Evolutionary conservation across 1,140 invertebrate genomes (phyloP).

Genomic region (Drosophila lacteicornis): DNA sequence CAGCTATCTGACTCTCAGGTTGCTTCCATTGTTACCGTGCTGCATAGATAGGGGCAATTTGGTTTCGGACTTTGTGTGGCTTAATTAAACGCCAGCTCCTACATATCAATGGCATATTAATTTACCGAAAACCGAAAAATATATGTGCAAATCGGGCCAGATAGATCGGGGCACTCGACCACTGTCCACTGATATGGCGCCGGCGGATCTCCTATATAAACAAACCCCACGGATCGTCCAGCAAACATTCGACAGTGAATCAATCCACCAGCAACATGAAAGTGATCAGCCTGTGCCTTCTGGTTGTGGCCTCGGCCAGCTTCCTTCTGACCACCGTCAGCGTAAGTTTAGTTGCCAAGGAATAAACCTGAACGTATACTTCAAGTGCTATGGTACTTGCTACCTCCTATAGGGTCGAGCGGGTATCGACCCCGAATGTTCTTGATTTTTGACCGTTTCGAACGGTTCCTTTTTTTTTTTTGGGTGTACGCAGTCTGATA

Average conservation of each 20-base stretch:
- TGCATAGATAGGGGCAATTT: conserved; percentile 43
- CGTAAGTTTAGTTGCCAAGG: conserved; percentile 41
- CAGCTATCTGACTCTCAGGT: conserved; percentile 2
- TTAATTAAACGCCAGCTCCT: conserved; percentile 40
- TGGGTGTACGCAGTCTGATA: background rate
- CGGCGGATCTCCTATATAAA: conserved; percentile 45
- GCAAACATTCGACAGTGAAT: conserved; percentile 36
- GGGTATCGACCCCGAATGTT: no score
- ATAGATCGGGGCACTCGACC: conserved; percentile 28
- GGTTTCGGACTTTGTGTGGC: conserved; percentile 30
- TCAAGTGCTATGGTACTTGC: background rate
- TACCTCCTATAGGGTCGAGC: background rate
- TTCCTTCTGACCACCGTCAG: conserved; percentile 47
- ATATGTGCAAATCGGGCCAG: conserved; percentile 29
- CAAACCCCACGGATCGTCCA: background rate
- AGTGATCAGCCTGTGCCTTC: conserved; percentile 50
- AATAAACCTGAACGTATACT: background rate
- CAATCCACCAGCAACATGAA: conserved; percentile 48
- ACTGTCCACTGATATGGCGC: conserved; percentile 9
- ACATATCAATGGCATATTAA: conserved; percentile 34
- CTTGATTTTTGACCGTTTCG: no score
- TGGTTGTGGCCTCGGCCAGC: conserved; percentile 51
- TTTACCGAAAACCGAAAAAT: conserved; percentile 22
- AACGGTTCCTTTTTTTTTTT: no score
- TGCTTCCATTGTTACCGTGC: background rate